Evolutionary conservation across 2,113 vertebrate species (phyloP), one percentile per base, ranked within the genome.

Genomic region (Castor canadensis): DNA sequence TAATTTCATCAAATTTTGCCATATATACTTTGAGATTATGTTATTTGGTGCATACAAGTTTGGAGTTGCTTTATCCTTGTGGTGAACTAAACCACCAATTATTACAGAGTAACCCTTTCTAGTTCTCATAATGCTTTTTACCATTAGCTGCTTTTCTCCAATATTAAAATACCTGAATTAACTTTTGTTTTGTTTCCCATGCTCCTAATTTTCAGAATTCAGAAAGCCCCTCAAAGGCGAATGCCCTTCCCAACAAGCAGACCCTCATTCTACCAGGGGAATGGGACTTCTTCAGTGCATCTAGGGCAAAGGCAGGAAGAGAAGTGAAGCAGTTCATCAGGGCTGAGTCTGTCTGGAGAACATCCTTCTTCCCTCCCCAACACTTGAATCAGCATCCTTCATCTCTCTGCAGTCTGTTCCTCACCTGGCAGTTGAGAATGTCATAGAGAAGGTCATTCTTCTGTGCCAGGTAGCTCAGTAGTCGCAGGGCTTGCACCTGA

Each of bases 341-440:
- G 28, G 40, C 20, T 38, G 15, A 49, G 24, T 47, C 54, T 49
- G 71, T 12, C 47, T 45, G 40, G 40, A 66, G 91, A 89, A 40
- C 20, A 45, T 0, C 9, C 20, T 47, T 54, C 24, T 20, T 32
- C 66, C 69, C 38, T 91, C 5, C 58, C 43, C 11, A 16, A 8
- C 1, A 32, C 69, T 58, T 43, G 26, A 45, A 32, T 15, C 9
- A 30, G 32, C 49, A 49, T 3, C 86, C 30, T 0, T 28, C 43
- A 38, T 77, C 8, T 71, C 64, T n/a, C n/a, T n/a, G n/a, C 7
- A 40, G 60, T 52, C 8, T 69, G 24, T 6, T n/a, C 52, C 95
- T 96, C 81, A 97, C 96, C 72, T 72, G 91, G 58, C 97, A 97
- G 93, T 95, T 96, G 93, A 98, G 95, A 67, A 96, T 94, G 60